Evolutionary conservation across 2,113 vertebrate species (phyloP).

Genomic region (Ammodytes dubius): DNA sequence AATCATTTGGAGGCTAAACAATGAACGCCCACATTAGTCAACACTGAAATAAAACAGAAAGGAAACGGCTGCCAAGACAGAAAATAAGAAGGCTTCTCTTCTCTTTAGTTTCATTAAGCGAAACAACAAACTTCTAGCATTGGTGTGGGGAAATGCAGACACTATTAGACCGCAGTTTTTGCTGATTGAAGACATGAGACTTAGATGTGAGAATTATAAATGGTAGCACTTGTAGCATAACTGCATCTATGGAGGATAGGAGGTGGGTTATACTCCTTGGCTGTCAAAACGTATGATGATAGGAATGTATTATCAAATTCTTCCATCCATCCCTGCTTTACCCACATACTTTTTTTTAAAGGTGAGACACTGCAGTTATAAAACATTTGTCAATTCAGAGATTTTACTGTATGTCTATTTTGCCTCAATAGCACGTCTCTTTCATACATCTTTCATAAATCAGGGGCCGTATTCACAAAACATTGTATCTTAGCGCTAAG

Average conservation of each 20-base stretch:
- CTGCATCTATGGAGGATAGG: slow-evolving; percentile 27
- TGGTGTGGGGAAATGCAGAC: slow-evolving; percentile 45
- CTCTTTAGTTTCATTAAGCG: slow-evolving; percentile 46
- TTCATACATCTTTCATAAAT: too few relatives aligned
- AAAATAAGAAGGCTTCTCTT: neutral
- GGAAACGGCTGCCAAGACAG: slow-evolving; percentile 23
- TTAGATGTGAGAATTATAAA: slow-evolving; percentile 8
- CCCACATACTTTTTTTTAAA: neutral
- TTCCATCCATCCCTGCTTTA: slow-evolving; percentile 36
- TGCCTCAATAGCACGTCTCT: too few relatives aligned
- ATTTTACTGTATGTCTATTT: too few relatives aligned
- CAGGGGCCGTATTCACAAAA: too few relatives aligned
- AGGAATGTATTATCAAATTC: slow-evolving; percentile 16
- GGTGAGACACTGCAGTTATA: too few relatives aligned
- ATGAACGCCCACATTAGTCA: slow-evolving; percentile 58
- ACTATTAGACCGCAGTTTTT: slow-evolving; percentile 39
- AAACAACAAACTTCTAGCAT: slow-evolving; percentile 44
- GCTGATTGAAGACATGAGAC: slow-evolving; percentile 34
- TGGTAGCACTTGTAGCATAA: slow-evolving; percentile 26
- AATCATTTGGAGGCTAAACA: slow-evolving; percentile 47
- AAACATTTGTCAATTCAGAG: too few relatives aligned
- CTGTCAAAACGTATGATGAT: slow-evolving; percentile 35
- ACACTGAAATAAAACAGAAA: slow-evolving; percentile 37
- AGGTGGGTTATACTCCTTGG: slow-evolving; percentile 21
- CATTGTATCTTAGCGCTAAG: too few relatives aligned